Evolutionary conservation across 2,797 vertebrate genomes (phyloP).

Genomic region (Dromococcyx pavoninus): DNA sequence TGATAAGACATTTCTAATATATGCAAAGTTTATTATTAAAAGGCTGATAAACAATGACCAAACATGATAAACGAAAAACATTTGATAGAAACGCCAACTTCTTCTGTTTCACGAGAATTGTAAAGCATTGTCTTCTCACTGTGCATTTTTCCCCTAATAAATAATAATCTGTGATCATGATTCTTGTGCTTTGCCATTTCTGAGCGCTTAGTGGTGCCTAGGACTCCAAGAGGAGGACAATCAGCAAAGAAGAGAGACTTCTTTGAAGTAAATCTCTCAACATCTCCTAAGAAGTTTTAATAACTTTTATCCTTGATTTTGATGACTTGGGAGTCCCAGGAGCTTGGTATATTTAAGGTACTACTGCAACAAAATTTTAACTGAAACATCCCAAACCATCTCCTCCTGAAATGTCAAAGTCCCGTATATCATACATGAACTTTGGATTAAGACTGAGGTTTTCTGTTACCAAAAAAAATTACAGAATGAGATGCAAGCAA

Average conservation of each 20-base stretch:
- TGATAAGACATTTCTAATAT: background rate
- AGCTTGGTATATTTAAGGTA: background rate
- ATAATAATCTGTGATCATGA: background rate
- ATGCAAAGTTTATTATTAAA: background rate
- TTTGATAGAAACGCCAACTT: background rate
- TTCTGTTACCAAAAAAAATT: background rate
- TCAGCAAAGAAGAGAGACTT: background rate
- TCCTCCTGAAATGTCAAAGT: background rate
- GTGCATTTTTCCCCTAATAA: background rate
- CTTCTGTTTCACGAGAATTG: background rate
- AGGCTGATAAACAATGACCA: background rate
- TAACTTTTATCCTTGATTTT: background rate
- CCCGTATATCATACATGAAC: background rate
- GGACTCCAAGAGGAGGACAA: background rate
- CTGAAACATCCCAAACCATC: fast-evolving
- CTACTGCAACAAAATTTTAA: background rate
- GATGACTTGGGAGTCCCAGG: background rate
- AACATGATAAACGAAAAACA: background rate
- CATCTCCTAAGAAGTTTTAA: background rate
- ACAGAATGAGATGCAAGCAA: background rate
- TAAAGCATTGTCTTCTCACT: background rate
- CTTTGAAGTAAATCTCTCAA: background rate
- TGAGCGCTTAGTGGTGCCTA: background rate
- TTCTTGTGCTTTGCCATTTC: background rate
- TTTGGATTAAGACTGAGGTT: background rate